Evolutionary conservation across 2,113 vertebrate genomes (phyloP).

Genomic region (Arvicanthis niloticus): DNA sequence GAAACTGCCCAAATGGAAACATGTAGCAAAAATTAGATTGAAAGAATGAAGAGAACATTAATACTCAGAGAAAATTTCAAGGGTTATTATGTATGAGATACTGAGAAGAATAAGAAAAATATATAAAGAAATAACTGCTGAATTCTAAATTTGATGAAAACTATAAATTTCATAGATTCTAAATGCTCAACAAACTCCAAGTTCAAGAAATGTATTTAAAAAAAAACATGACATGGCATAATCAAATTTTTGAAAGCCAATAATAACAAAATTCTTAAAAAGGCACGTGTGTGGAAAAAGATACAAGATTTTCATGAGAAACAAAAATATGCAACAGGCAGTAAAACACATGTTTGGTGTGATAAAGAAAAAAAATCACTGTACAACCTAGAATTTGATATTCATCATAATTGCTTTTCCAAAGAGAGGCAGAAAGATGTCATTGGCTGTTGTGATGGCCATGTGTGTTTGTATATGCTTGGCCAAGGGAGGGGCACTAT

Average conservation of each 20-base stretch:
- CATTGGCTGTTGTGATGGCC: neutral
- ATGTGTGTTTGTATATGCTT: too few relatives aligned
- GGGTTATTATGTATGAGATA: neutral
- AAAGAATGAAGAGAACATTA: neutral
- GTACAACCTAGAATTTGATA: neutral
- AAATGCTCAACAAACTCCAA: neutral
- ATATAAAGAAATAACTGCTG: constrained; percentile 9
- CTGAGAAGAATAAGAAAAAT: neutral
- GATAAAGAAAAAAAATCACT: neutral
- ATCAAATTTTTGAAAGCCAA: neutral
- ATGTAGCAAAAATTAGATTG: neutral
- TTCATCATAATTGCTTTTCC: neutral
- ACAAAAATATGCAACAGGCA: neutral
- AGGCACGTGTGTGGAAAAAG: neutral
- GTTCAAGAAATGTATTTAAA: neutral
- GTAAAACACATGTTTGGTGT: neutral
- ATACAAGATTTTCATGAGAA: constrained; percentile 6
- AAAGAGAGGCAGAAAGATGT: neutral
- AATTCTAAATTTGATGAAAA: constrained; percentile 4
- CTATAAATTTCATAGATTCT: neutral
- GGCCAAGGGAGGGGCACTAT: too few relatives aligned
- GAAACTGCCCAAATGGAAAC: neutral
- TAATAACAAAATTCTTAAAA: constrained; percentile 6
- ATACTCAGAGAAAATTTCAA: neutral
- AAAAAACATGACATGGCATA: neutral